A percentile compares a stretch with the other conserved stretches of the same genome.
Evolutionary conservation across 2,888 invertebrate genomes (phyloP).

Genomic region (Dioctria rufipes): DNA sequence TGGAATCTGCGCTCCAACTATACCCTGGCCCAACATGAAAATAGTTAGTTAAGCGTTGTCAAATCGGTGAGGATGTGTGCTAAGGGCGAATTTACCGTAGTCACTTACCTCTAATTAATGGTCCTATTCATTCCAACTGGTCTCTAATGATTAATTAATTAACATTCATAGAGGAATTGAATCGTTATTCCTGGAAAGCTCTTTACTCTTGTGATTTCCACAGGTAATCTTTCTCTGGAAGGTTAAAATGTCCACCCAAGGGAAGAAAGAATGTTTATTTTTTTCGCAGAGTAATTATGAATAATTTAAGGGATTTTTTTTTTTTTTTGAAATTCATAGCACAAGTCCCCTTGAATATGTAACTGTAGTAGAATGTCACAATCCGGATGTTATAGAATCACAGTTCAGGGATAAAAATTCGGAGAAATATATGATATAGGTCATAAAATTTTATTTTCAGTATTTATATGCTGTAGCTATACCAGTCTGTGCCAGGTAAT

Average conservation of each 20-base stretch:
- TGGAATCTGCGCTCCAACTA: conserved; percentile 11
- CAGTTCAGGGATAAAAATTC: too few relatives aligned
- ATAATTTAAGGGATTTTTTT: background rate
- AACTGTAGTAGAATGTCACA: too few relatives aligned
- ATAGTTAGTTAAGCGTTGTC: background rate
- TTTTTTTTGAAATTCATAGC: too few relatives aligned
- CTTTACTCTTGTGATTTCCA: too few relatives aligned
- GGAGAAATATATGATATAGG: too few relatives aligned
- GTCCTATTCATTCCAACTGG: conserved; percentile 4
- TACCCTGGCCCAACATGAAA: background rate
- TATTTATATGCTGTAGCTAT: too few relatives aligned
- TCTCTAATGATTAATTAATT: conserved; percentile 42
- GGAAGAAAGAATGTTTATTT: background rate
- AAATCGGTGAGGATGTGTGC: background rate
- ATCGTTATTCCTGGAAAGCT: conserved; percentile 12
- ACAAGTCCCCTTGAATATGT: too few relatives aligned
- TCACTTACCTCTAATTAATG: conserved; percentile 41
- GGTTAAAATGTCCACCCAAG: too few relatives aligned
- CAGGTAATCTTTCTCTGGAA: too few relatives aligned
- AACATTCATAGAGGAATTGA: conserved; percentile 26
- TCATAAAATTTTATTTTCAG: too few relatives aligned
- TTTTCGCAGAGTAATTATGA: background rate
- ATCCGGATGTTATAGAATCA: too few relatives aligned
- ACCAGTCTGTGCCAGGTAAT: too few relatives aligned
- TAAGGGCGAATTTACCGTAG: conserved; percentile 2